phyloP scores from a whole-genome alignment of 2,113 vertebrate species.

The Oreocharis arfaki region DNA sequence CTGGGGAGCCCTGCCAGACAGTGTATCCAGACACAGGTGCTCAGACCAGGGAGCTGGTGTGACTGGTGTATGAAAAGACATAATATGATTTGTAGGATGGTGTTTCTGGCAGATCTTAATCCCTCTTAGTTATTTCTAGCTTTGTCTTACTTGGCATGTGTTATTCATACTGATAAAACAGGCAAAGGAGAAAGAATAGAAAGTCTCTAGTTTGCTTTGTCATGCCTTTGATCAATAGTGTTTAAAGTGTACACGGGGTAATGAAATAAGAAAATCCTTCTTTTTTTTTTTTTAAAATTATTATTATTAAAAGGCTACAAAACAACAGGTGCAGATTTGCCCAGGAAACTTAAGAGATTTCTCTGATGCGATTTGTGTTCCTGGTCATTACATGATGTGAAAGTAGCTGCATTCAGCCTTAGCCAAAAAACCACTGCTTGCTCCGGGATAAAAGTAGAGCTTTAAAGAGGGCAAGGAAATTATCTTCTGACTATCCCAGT shows the following conservation, averaged over 20 bases:
- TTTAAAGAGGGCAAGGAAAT: background rate
- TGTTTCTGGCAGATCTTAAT: background rate
- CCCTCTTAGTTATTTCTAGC: background rate
- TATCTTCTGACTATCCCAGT: background rate
- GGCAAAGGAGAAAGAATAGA: background rate
- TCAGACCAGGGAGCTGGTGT: background rate
- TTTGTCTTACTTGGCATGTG: background rate
- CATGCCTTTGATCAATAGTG: background rate
- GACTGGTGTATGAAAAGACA: background rate
- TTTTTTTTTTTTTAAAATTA: too few relatives aligned
- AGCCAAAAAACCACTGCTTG: background rate
- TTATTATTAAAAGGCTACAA: background rate
- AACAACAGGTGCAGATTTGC: conserved; percentile 15
- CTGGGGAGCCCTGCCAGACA: background rate
- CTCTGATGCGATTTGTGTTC: background rate
- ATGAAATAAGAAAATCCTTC: background rate
- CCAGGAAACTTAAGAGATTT: conserved; percentile 23
- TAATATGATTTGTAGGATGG: background rate
- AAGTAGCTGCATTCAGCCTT: background rate
- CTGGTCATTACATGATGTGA: background rate
- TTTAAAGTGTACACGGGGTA: background rate
- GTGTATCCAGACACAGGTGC: background rate
- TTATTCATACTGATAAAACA: background rate
- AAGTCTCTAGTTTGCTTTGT: background rate
- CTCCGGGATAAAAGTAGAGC: background rate